Conservation (phyloP, 2,888 invertebrate genomes). For the Leptarthrus brevirostris region DNA sequence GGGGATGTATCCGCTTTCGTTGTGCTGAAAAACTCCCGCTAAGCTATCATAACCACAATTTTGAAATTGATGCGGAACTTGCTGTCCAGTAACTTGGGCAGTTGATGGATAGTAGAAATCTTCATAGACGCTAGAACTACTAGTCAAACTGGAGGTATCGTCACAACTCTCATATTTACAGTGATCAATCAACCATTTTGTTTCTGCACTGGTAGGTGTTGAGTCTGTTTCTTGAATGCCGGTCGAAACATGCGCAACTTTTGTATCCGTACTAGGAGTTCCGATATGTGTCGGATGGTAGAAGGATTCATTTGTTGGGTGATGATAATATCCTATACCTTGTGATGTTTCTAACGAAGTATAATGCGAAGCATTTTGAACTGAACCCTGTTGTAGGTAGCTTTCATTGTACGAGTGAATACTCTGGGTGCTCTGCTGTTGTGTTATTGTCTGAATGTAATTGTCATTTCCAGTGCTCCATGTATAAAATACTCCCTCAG, state of each 20-base stretch:
- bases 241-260: conserved; percentile 10
- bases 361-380: conserved; percentile 46
- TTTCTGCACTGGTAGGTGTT: conserved; percentile 22
- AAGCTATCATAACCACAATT: conserved; percentile 28
- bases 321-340: conserved; percentile 12
- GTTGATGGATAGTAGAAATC: conserved; percentile 50
- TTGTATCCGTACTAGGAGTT: conserved; percentile 10
- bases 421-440: background rate
- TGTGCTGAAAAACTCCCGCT: conserved; percentile 26
- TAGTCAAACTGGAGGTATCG: conserved; percentile 65
- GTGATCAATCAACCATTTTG: conserved; percentile 52
- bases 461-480: conserved; percentile 19
- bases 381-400: background rate
- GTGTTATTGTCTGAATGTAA: conserved; percentile 17
- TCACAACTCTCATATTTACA: conserved; percentile 65
- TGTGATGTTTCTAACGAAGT: conserved; percentile 32
- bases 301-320: conserved; percentile 1
- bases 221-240: conserved; percentile 5
- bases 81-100: conserved; percentile 5
- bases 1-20: conserved; percentile 20
- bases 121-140: conserved; percentile 56
- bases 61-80: conserved; percentile 19
- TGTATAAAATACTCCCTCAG: conserved; percentile 47
- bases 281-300: conserved; percentile 6
- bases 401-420: conserved; percentile 1